Base-by-base conservation (phyloP, 2,797 vertebrate genomes). In the Lycodopsis pacificus region DNA sequence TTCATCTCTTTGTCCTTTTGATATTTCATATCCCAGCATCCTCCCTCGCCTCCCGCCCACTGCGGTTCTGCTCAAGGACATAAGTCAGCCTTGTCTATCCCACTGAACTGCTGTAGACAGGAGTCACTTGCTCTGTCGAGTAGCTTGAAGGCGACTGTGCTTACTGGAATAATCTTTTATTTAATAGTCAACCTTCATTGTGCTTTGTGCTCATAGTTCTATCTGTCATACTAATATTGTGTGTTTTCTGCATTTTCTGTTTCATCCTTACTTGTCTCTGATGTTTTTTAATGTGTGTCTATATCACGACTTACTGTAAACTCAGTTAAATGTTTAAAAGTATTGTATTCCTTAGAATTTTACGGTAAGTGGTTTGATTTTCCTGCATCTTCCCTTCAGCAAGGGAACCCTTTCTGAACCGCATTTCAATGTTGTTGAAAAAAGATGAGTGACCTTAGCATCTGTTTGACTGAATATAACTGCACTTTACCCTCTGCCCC, bases 31-130 rank as follows among this genome's bases (percentile, higher is more conserved):
- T 85, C 85, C 93, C 90, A 89, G 91, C 93, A 93, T 88, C 92
- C 80, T 88, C 83, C 90, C 87, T 82, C 84, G 80, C 84, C 86
- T 71, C 88, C 96, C 81, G 67, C 90, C 95, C 93, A 91, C 95
- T 91, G 91, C 82, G 89, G 90, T 94, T 94, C 98, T 99, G 97
- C 96, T 99, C 98, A 99, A 99, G 97, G 98, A 99, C 98, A 99
- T 96, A 98, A 98, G 97, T 96, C 96, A 94, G 93, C 94, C 90
- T 90, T 70, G 64, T 84, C 90, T 91, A 89, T 90, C 80, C 85
- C 83, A 88, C 86, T 90, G 62, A 81, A 70, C 57, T 89, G 49
- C 82, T 79, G 69, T 74, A 82, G 67, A 80, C 79, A 64, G 72
- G 82, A 88, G 63, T 83, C 83, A 51, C 73, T 80, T 76, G 49